These are phyloP conservation scores for Lordiphosa andalusiaca DNA, from an alignment of 2,888 invertebrate species.

Conservation along the genomic window DNA sequence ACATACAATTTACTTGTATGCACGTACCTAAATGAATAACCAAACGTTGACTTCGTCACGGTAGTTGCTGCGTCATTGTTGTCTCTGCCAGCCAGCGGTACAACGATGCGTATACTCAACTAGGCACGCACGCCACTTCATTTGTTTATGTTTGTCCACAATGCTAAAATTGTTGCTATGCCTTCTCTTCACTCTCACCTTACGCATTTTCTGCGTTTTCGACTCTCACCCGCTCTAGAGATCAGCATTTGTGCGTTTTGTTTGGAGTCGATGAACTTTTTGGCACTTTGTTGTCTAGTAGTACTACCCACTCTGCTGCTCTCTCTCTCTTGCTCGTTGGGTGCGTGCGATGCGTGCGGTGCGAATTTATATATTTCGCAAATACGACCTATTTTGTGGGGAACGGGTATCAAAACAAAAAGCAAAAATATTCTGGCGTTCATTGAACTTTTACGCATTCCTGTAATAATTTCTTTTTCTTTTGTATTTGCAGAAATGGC, in stretches of 20 bases:
- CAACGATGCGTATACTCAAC: conserved; percentile 33
- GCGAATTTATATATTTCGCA: conserved; percentile 37
- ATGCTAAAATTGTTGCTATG: conserved; percentile 4
- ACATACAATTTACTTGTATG: not conserved
- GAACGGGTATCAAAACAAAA: conserved; percentile 9
- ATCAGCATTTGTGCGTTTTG: conserved; percentile 39
- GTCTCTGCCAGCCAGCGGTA: not conserved
- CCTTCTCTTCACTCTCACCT: conserved; percentile 20
- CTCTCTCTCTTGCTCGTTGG: conserved; percentile 3
- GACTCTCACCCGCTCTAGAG: conserved; percentile 9
- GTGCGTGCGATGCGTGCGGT: conserved; percentile 43
- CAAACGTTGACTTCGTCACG: conserved; percentile 17
- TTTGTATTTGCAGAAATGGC: conserved; percentile 79
- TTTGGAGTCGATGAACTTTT: conserved; percentile 69
- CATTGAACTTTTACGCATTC: conserved; percentile 46
- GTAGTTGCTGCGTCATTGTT: conserved; percentile 10
- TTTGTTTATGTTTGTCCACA: conserved; percentile 37
- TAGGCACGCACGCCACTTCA: conserved; percentile 20
- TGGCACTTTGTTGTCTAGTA: conserved; percentile 41
- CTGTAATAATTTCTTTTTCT: conserved; percentile 18
- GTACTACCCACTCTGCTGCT: conserved; percentile 3
- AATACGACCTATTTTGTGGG: conserved; percentile 37
- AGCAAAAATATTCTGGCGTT: conserved; percentile 26
- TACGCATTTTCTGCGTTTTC: conserved; percentile 1
- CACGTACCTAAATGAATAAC: not conserved